Evolutionary conservation across 1,140 invertebrate genomes (phyloP).

Genomic region (Heliconius nattereri): DNA sequence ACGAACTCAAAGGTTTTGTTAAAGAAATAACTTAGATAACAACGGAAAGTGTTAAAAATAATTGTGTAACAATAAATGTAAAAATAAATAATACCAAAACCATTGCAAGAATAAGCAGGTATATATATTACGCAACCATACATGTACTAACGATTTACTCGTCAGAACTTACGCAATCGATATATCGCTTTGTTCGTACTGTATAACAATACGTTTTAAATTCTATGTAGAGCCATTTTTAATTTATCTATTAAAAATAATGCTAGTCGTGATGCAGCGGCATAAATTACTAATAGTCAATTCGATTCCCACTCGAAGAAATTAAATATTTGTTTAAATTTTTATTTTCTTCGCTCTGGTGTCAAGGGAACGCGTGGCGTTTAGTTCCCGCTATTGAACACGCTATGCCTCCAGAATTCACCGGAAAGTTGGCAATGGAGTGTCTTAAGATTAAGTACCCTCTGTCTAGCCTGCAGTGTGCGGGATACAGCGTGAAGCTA

Average conservation of each 20-base stretch:
- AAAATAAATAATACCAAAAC: constrained; percentile 66
- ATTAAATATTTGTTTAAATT: too few species aligned
- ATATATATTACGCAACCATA: constrained; percentile 39
- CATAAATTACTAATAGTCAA: too few species aligned
- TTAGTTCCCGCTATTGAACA: too few species aligned
- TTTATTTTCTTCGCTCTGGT: too few species aligned
- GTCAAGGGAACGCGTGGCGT: too few species aligned
- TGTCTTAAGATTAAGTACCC: too few species aligned
- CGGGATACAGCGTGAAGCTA: too few species aligned
- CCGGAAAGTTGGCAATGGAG: too few species aligned
- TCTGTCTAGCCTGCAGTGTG: too few species aligned
- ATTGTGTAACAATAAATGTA: constrained; percentile 41
- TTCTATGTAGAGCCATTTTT: neutral
- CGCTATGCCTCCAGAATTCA: too few species aligned
- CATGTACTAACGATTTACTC: constrained; percentile 47
- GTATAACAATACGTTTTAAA: neutral
- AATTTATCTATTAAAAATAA: constrained; percentile 10
- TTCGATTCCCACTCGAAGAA: too few species aligned
- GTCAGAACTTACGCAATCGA: constrained; percentile 47
- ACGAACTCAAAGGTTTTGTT: constrained; percentile 40
- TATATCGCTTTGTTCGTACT: constrained; percentile 47
- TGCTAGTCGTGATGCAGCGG: too few species aligned
- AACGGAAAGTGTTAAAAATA: constrained; percentile 63
- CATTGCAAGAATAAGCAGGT: constrained; percentile 25
- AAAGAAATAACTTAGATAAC: constrained; percentile 62